Evolutionary conservation across 2,888 invertebrate genomes (phyloP).

Genomic region (Hypsopygia costalis): DNA sequence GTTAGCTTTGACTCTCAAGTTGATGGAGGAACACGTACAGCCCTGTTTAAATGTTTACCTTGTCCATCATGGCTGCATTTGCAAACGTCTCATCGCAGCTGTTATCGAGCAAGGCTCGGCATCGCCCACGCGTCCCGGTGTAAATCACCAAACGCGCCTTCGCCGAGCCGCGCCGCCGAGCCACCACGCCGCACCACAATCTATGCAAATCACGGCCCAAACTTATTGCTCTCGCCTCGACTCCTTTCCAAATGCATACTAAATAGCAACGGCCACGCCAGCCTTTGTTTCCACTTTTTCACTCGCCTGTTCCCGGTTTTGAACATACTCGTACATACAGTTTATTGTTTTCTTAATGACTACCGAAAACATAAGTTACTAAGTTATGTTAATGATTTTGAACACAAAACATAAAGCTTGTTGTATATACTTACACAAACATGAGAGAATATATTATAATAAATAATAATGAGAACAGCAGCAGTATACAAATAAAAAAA

Average conservation of each 20-base stretch:
- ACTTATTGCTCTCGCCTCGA: conserved; percentile 78
- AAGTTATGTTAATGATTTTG: background rate
- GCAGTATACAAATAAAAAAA: no score
- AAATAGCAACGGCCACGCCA: conserved; percentile 62
- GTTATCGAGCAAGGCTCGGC: background rate
- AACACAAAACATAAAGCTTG: background rate
- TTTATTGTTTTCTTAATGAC: conserved; percentile 6
- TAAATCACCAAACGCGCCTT: conserved; percentile 23
- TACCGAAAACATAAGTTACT: background rate
- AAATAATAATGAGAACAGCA: no score
- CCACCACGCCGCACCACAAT: conserved; percentile 48
- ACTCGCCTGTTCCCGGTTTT: conserved; percentile 36
- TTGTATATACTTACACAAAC: no score
- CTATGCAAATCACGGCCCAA: conserved; percentile 76
- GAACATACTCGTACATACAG: background rate
- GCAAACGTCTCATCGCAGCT: no score
- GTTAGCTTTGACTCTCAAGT: no score
- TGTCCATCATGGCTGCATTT: no score
- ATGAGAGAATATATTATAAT: no score
- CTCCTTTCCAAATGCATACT: conserved; percentile 79
- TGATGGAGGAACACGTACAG: no score
- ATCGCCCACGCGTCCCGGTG: conserved; percentile 24
- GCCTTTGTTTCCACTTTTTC: conserved; percentile 67
- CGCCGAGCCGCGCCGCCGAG: conserved; percentile 39
- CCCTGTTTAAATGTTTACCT: no score